Percentiles rank a stretch among this genome's conserved stretches.
Evolutionary conservation across 2,888 invertebrate genomes (phyloP).

Genomic region (Pandemis cinnamomeana): DNA sequence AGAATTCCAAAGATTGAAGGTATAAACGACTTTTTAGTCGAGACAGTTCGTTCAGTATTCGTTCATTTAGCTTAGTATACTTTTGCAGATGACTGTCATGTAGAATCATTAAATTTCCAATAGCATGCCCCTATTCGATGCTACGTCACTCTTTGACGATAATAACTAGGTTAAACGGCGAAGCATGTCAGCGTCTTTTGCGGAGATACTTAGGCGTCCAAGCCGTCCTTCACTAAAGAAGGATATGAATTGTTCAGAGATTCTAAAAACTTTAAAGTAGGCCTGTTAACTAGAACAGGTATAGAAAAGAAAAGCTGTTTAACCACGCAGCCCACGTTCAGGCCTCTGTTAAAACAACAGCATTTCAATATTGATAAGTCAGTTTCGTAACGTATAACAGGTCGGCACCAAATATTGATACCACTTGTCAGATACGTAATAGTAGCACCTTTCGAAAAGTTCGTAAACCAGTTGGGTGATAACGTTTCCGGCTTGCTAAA

Average conservation of each 20-base stretch:
- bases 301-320: slow-evolving; percentile 38
- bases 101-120: slow-evolving; percentile 53
- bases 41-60: no score
- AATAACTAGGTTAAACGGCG: slow-evolving; percentile 67
- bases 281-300: slow-evolving; percentile 22
- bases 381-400: slow-evolving; percentile 39
- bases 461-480: slow-evolving; percentile 62
- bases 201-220: slow-evolving; percentile 13
- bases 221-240: slow-evolving; percentile 21
- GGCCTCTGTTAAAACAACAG: slow-evolving; percentile 37
- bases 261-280: slow-evolving; percentile 22
- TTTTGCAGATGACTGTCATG: slow-evolving; percentile 19
- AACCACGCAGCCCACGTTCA: slow-evolving; percentile 33
- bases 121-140: slow-evolving; percentile 48
- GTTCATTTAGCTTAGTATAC: not conserved
- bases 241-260: slow-evolving; percentile 1
- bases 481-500: slow-evolving; percentile 64
- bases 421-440: slow-evolving; percentile 49
- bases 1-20: not conserved
- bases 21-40: not conserved
- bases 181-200: slow-evolving; percentile 63
- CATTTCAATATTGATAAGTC: slow-evolving; percentile 40
- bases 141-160: slow-evolving; percentile 59
- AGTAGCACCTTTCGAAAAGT: slow-evolving; percentile 70
- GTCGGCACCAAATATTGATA: slow-evolving; percentile 46